phyloP scores from a whole-genome alignment of 2,888 invertebrate genomes.

The Sinelater perroti region DNA sequence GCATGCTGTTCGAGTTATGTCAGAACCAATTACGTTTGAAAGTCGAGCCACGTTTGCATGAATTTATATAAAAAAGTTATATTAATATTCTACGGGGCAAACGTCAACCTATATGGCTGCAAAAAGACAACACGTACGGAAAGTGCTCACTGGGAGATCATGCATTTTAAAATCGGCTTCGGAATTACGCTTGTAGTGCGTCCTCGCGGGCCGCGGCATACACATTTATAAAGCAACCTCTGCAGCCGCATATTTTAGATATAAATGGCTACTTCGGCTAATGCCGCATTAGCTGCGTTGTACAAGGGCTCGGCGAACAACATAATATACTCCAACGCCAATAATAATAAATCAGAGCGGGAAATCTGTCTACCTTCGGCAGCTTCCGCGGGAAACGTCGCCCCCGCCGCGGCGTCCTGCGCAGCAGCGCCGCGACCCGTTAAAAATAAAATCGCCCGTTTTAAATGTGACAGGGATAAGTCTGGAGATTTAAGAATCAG shows the following conservation, averaged over 20 bases:
- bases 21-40: constrained; percentile 4
- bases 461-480: background rate
- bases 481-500: background rate
- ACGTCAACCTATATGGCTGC: constrained; percentile 9
- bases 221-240: constrained; percentile 30
- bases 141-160: constrained; percentile 17
- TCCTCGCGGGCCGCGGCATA: constrained; percentile 7
- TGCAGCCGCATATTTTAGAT: constrained; percentile 28
- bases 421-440: too few relatives aligned
- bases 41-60: constrained; percentile 5
- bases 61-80: constrained; percentile 5
- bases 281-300: constrained; percentile 22
- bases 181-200: constrained; percentile 1
- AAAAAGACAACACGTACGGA: constrained; percentile 3
- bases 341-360: constrained; percentile 26
- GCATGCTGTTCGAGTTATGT: too few relatives aligned
- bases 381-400: constrained; percentile 9
- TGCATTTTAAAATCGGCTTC: constrained; percentile 15
- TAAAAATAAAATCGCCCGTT: too few relatives aligned
- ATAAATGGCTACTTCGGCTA: constrained; percentile 29
- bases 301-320: constrained; percentile 26
- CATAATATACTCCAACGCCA: constrained; percentile 23
- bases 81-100: constrained; percentile 1
- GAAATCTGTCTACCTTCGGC: constrained; percentile 17
- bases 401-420: too few relatives aligned